phyloP scores from a whole-genome alignment of 2,113 vertebrate species.

The Meleagris gallopavo region DNA sequence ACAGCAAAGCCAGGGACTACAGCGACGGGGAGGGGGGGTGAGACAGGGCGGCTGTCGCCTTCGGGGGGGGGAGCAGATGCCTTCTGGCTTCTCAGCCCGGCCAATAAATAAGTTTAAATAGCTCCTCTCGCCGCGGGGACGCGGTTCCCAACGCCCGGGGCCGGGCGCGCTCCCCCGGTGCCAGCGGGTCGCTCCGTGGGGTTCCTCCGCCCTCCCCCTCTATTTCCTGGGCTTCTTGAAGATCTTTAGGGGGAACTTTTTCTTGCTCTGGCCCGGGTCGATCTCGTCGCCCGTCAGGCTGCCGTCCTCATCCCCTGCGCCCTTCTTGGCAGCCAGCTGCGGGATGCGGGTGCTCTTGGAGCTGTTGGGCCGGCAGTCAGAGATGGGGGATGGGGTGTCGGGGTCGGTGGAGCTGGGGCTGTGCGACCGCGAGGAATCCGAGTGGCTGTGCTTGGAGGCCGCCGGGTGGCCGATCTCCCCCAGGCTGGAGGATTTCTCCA shows the following conservation, averaged over 20 bases:
- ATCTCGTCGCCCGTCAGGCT: slow-evolving; percentile 92
- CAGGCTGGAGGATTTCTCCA: slow-evolving; percentile 87
- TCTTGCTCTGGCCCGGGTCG: slow-evolving; percentile 89
- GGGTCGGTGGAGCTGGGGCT: slow-evolving; percentile 95
- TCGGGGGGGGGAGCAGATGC: slow-evolving; percentile 27
- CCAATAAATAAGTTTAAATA: slow-evolving; percentile 80
- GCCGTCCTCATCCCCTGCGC: slow-evolving; percentile 90
- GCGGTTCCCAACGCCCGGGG: background rate
- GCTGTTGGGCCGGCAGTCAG: slow-evolving; percentile 77
- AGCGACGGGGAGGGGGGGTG: background rate
- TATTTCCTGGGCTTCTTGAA: slow-evolving; percentile 98
- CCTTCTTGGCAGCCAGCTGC: slow-evolving; percentile 93
- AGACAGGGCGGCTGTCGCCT: background rate
- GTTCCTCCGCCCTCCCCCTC: background rate
- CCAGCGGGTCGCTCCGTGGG: background rate
- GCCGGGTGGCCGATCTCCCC: slow-evolving; percentile 84
- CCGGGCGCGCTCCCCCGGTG: background rate
- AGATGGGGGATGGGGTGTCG: slow-evolving; percentile 87
- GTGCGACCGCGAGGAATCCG: slow-evolving; percentile 91
- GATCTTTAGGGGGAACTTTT: slow-evolving; percentile 97
- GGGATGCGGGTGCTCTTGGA: slow-evolving; percentile 86
- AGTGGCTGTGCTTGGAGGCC: slow-evolving; percentile 61
- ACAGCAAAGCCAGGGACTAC: slow-evolving; percentile 58
- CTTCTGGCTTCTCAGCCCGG: background rate
- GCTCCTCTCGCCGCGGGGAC: slow-evolving; percentile 26